These are phyloP conservation scores for Protaetia brevitarsis DNA, from an alignment of 1,140 invertebrate species.

Conservation along the genomic window DNA sequence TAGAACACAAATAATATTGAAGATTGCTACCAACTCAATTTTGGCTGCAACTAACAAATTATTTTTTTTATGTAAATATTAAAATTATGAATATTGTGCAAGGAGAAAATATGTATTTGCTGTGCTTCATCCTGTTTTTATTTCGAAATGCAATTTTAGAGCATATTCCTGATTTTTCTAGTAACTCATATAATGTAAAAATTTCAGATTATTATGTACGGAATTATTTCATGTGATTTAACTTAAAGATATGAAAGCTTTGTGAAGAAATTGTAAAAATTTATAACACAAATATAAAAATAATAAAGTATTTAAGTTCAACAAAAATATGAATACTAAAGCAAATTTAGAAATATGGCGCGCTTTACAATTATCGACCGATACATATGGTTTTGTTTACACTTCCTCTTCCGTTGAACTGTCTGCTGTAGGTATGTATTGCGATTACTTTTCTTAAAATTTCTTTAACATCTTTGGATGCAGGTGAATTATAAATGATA, in stretches of 20 bases:
- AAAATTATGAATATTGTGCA: too few relatives aligned
- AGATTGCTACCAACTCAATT: background rate
- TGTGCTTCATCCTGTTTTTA: too few relatives aligned
- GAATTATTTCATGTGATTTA: background rate
- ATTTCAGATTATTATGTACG: background rate
- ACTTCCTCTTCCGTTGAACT: slow-evolving; percentile 17
- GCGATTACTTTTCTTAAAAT: background rate
- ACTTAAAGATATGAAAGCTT: background rate
- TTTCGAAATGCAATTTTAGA: too few relatives aligned
- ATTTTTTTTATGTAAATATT: too few relatives aligned
- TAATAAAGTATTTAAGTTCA: background rate
- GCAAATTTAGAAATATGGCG: background rate
- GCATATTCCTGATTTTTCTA: too few relatives aligned
- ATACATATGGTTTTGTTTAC: slow-evolving; percentile 12
- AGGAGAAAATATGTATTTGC: too few relatives aligned
- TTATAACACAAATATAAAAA: background rate
- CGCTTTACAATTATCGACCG: background rate
- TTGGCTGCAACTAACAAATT: background rate
- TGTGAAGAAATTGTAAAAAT: too few relatives aligned
- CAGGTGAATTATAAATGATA: background rate
- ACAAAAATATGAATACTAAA: background rate
- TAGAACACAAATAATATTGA: background rate
- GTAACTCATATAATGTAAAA: too few relatives aligned
- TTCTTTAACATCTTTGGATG: slow-evolving; percentile 3
- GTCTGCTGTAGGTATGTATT: slow-evolving; percentile 11